Evolutionary conservation across 2,888 invertebrate genomes (phyloP), one percentile per base, ranked within the genome.

Genomic region (Neoascia interrupta): DNA sequence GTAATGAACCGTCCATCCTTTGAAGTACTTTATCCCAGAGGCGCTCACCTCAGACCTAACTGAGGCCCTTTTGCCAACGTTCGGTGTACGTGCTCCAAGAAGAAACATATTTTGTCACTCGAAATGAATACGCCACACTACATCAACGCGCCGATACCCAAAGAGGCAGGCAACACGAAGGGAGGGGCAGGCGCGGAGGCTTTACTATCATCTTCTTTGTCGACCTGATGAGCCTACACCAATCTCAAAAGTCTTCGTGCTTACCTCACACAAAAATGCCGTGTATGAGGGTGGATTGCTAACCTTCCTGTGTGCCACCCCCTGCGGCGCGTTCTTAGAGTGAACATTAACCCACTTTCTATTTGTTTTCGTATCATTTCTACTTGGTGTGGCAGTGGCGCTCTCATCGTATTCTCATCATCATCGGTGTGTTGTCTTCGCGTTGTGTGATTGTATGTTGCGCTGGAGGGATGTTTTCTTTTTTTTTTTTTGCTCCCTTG

Each of bases 271-370:
- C 47, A 54, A 54, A 51, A 31, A 34, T 16, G 41, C 47, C 8
- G 16, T 37, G 28, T 23, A 15, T 26, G 31, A 2, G 39, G 28
- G 41, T 39, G 69, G 49, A 21, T 49, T 58, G 39, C 47, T 41
- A 68, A 58, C 39, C 37, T 56, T 39, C 19, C 15, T 51, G 10
- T 3, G 4, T 16, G 23, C 56, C 37, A 41, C 49, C 56, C 68
- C 49, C 56, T 51, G 18, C n/a, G 45, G 60, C 41, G n/a, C 39
- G n/a, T 1, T 19, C 19, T 26, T 41, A 37, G 64, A 51, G 47
- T 63, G 58, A 64, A 64, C 72, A 72, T 76, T 76, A 76, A 76
- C 76, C 76, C 76, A 76, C 72, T 76, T 76, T 76, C 72, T 60
- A 64, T 76, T 64, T 66, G 72, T 60, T 58, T 76, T 72, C 47